Base-by-base conservation (phyloP, 2,113 vertebrate species). In the Telmatochromis sp. region DNA sequence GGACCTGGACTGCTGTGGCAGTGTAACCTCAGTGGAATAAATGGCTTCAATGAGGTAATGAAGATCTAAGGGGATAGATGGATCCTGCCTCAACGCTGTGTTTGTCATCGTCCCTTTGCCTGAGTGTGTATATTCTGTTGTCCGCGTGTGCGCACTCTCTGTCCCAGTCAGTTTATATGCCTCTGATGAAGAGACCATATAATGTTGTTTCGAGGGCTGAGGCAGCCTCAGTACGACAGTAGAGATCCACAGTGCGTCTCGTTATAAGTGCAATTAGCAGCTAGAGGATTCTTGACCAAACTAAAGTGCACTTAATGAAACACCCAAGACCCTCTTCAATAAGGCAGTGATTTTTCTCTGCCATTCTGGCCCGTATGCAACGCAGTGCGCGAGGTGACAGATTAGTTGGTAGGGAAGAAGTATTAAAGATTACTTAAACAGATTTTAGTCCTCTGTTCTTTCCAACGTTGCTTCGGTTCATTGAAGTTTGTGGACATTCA, bases 1-100 rank as follows among this genome's bases (percentile, higher is more conserved):
- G 58, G 37, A 13, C 42, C 54, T 45, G 17, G 49, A 55, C 28
- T 21, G 28, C 79, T 84, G 47, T 54, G 37, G 73, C 90, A 82
- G 84, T 86, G 47, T 81, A 86, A 87, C 87, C 89, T 86, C 83
- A 7, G 73, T 81, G 88, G 65, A 94, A 94, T 91, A 92, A 92
- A 94, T 92, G 89, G 82, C 89, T 93, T 91, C 87, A 93, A 88
- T 95, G 86, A 95, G 92, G 85, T 95, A 95, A 94, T 92, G 92
- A 93, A 92, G 87, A 92, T 92, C 92, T 51, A 2, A 4, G 88
- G 88, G 94, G 84, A 88, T 80, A 78, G 54, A 90, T 85, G 88
- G 90, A 85, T 89, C 80, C 47, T 47, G 58, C 42, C 82, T 87
- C 81, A 73, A 79, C 40, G 35, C 54, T 33, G 49, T 15, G 5